Evolutionary conservation across 2,113 vertebrate species (phyloP), one percentile per base, ranked within the genome.

Genomic region (Lota lota): DNA sequence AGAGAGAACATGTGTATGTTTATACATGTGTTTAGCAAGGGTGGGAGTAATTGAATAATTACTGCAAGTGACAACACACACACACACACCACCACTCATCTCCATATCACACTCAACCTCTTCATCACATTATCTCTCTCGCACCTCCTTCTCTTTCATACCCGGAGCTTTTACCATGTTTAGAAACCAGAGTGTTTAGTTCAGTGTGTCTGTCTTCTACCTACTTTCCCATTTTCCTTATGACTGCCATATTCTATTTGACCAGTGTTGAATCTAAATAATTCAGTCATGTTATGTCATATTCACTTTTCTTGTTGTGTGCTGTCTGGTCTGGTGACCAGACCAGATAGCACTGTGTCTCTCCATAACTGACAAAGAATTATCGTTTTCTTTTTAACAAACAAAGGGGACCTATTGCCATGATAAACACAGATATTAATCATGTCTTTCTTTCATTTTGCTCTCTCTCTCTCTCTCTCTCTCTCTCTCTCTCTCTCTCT

Each of bases 41-140:
- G 76, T 74, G 64, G 65, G 63, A 76, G 68, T 74, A 80, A 80
- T 74, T 62, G 72, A 84, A 73, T 68, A 68, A 72, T 36, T 22
- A 66, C 47, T 40, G 60, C 65, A 36, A 72, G 59, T 61, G 70
- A 68, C 17, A 18, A 64, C 36, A 50, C 28, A 19, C 61, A 63
- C 61, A 36, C 61, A 28, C 59, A 56, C 66, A 68, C 50, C 70
- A 73, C 75, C 64, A 60, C 63, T 54, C 61, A 36, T 63, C 68
- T 14, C 22, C 73, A 72, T 68, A 22, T 82, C 63, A 70, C 76
- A 74, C 71, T 54, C 36, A 61, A 62, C 15, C 53, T 74, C 70
- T 12, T 0, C 57, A n/a, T 72, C 33, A 73, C 61, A 69, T 20
- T 50, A 8, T 64, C 19, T 62, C 59, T 62, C 60, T 18, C 66